Base-by-base conservation (phyloP, 1,140 invertebrate genomes). In the Ceratoteleas bidentatus region DNA sequence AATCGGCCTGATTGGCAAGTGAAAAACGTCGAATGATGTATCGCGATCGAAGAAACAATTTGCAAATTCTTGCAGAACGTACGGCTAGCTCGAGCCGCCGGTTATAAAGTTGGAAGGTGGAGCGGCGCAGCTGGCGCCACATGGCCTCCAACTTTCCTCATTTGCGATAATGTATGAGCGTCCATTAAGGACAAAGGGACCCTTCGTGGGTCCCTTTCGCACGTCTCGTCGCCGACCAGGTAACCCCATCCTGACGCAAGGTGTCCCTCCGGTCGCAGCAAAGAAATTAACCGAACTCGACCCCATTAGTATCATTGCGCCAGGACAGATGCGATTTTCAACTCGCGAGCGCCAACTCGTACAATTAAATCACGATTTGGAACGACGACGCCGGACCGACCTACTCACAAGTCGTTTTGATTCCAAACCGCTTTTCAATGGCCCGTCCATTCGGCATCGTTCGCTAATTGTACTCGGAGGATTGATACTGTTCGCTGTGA, bases 141-240 rank as follows among this genome's bases (percentile, higher is more conserved):
- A 85, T 87, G 86, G 85, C 86, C 84, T 79, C 76, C 68, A 89
- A 89, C 87, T 89, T 89, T 88, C 84, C 88, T 88, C 86, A 88
- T 89, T 89, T 89, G 87, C 83, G 86, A 86, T 89, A 89, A 88
- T 88, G 84, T 88, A 88, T 88, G 87, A 84, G 84, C 77, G 78
- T 79, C 88, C 87, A 89, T 89, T 89, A 88, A 87, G 85, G 84
- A 84, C 73, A 66, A 72, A 70, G 70, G 69, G 54, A 69, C 43
- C 83, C 69, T 75, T 54, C 65, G 33, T 9, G 61, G 74, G 66
- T 77, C 76, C 60, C 76, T 69, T 84, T 87, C 81, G 84, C 76
- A 74, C 76, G 78, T 84, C 84, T 34, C 84, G 76, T 56, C 60
- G 68, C 61, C 66, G 83, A 80, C 80, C 87, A 88, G 87, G 87